Evolutionary conservation across 2,888 invertebrate genomes (phyloP), one percentile per base, ranked within the genome.

Genomic region (Stramonita haemastoma): DNA sequence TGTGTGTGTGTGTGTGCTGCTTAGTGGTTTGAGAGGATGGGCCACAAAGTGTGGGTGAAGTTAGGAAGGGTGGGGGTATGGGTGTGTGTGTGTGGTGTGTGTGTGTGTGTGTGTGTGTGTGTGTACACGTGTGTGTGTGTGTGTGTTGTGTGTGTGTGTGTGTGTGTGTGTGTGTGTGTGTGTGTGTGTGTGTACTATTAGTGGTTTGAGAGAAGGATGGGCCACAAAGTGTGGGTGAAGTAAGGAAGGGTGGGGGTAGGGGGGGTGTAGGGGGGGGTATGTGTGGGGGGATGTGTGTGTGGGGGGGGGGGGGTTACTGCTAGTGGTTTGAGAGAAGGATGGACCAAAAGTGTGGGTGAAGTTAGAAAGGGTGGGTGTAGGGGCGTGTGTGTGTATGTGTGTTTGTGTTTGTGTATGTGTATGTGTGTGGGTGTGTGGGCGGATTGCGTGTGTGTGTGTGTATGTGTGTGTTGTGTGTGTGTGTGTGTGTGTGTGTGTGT

Each of bases 31-130:
- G 79, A 79, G 29, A 32, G 32, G 79, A 26, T 17, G 22, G 73
- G 73, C 13, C n/a, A n/a, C n/a, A n/a, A n/a, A n/a, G 46, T 46
- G 46, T 46, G 46, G 2, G 46, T 46, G 79, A 2, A 1, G 77
- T 15, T 1, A 1, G 77, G 11, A 13, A 6, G 77, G 1, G 77
- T 77, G 26, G 1, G 77, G 8, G 77, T 22, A n/a, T 77, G 29
- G 1, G 56, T 85, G 46, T 46, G 70, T 66, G 70, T 86, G 86
- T 86, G 19, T 46, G 46, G 2, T 73, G 87, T 87, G 73, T 26
- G 32, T 87, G 87, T 73, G 66, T 46, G 60, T 66, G 86, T 86
- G 60, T 66, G 66, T 15, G 66, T n/a, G 70, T 66, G 87, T 26
- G 87, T 22, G 66, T 73, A 26, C 32, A 17, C 36, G 73, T 17